Base-by-base conservation (phyloP, 2,797 vertebrate genomes). In the Hippopotamyrus pictus region DNA sequence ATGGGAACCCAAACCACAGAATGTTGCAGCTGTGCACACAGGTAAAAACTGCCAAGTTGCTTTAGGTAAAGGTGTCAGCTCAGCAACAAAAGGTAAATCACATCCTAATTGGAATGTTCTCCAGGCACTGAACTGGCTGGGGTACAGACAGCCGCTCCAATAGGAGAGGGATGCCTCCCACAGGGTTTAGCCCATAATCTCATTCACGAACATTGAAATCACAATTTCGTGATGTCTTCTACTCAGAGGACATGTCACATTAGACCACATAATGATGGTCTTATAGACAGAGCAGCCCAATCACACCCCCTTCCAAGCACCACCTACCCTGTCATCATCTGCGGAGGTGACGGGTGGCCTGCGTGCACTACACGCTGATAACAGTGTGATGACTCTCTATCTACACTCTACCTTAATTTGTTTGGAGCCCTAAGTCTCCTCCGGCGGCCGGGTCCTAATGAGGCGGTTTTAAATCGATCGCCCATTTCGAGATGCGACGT, bases 391-490 rank as follows among this genome's bases (percentile, higher is more conserved):
- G 94, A 95, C 95, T 95, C 94, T 94, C 95, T 95, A 96, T 95
- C 95, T 94, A 91, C 92, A 92, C 94, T 92, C 91, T 94, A 93
- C 93, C 94, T 96, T 97, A 95, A 96, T 97, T 97, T 95, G 93
- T 96, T 96, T 96, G 96, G 95, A 97, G 96, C 96, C 96, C 94
- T 94, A 95, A 96, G 94, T 96, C 92, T 95, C 94, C 91, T 94
- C 96, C 94, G 94, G 95, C 93, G 92, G 92, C 92, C 93, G 92
- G 93, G 90, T 93, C 93, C 94, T 96, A 95, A 95, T 95, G 95
- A 96, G 95, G 95, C 95, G 90, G 94, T 94, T 96, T 94, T 96
- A 97, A 98, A 97, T 96, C 96, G 96, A 98, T 98, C 97, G 97
- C 95, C 94, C 94, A 91, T 94, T 95, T 95, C 91, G 0, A 94